Conservation (phyloP, 2,113 vertebrate genomes). For the Parotia lawesii region DNA sequence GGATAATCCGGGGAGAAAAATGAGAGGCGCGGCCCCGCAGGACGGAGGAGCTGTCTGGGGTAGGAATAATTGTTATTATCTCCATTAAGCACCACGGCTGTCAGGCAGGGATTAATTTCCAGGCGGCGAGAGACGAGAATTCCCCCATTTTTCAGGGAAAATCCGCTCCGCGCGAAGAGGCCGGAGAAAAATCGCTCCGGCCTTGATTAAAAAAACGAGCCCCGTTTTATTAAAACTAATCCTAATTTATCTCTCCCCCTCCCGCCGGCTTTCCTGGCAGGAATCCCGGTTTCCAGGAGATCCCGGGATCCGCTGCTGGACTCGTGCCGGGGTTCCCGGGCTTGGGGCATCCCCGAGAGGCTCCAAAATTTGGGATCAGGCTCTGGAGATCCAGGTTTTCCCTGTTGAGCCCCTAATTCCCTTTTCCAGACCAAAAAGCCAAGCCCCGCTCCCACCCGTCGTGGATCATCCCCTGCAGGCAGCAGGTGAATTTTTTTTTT, state of each 20-base stretch:
- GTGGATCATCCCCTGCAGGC: fast-evolving
- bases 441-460: no score
- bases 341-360: neutral
- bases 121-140: constrained; percentile 38
- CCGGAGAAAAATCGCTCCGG: constrained; percentile 43
- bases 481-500: no score
- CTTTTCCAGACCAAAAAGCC: neutral
- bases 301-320: neutral
- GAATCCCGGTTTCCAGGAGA: neutral
- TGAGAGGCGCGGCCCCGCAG: neutral
- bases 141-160: constrained; percentile 60
- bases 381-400: fast-evolving
- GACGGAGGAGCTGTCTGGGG: constrained; percentile 24
- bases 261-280: neutral
- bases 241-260: constrained; percentile 51
- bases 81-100: constrained; percentile 48
- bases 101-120: constrained; percentile 60
- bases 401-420: neutral
- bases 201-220: constrained; percentile 56
- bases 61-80: constrained; percentile 64
- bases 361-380: fast-evolving
- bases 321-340: neutral
- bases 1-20: constrained; percentile 26
- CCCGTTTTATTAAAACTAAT: constrained; percentile 63
- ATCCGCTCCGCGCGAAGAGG: neutral